These are phyloP conservation scores for Puntigrus tetrazona DNA, from an alignment of 2,113 vertebrate genomes.

Conservation along the genomic window DNA sequence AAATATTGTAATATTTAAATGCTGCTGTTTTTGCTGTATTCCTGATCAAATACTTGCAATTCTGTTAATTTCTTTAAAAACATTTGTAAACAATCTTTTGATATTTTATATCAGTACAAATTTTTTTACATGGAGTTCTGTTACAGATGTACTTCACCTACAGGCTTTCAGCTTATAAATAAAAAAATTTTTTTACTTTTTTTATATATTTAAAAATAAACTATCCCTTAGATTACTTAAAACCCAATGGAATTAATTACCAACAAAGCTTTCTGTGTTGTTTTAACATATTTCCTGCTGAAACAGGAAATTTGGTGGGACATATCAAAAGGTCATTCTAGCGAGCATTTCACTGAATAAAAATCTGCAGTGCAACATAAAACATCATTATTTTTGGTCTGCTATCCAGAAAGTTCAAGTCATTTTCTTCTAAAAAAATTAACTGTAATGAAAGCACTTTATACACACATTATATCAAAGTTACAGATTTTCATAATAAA, in stretches of 20 bases:
- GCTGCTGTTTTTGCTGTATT: no score
- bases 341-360: background rate
- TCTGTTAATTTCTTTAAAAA: no score
- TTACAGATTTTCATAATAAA: background rate
- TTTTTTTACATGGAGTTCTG: no score
- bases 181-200: no score
- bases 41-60: no score
- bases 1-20: no score
- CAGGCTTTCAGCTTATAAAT: background rate
- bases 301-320: background rate
- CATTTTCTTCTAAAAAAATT: no score
- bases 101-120: no score
- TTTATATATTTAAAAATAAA: background rate
- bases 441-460: no score
- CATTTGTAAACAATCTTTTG: no score
- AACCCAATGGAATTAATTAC: background rate
- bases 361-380: background rate
- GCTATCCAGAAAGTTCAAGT: background rate
- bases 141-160: background rate
- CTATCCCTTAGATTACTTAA: background rate
- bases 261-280: background rate
- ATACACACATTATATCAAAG: no score
- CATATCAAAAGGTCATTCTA: background rate
- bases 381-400: background rate
- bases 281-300: no score